A percentile compares a stretch with the other conserved stretches of the same genome.
These are phyloP conservation scores for Rhineura floridana DNA, from an alignment of 2,113 vertebrate genomes.

Conservation along the genomic window DNA sequence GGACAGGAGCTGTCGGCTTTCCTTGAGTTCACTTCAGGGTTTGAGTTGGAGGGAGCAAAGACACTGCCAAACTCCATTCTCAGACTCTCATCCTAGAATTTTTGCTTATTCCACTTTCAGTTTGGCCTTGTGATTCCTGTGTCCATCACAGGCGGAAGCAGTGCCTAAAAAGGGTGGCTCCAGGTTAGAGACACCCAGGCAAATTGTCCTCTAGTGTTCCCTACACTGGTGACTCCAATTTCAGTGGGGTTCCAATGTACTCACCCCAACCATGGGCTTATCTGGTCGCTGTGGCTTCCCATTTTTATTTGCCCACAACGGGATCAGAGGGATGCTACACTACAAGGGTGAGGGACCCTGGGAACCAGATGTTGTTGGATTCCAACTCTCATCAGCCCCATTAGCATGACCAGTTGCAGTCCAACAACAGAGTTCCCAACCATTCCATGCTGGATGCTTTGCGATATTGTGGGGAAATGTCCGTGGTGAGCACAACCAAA, in stretches of 20 bases:
- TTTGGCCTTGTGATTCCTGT: background rate
- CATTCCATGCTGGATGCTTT: background rate
- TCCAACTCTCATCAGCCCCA: background rate
- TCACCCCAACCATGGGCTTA: background rate
- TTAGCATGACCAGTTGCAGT: background rate
- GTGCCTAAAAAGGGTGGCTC: background rate
- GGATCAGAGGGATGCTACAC: too few species aligned
- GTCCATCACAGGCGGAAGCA: background rate
- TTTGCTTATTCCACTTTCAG: background rate
- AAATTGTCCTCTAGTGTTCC: background rate
- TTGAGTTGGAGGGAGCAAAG: background rate
- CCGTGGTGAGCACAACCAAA: background rate
- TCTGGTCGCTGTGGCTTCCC: background rate
- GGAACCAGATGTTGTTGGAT: too few species aligned
- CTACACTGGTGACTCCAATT: background rate
- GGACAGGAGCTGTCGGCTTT: background rate
- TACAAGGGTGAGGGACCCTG: too few species aligned
- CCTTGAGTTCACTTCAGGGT: background rate
- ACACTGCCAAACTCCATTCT: background rate
- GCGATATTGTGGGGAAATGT: background rate
- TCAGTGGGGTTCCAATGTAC: too few species aligned
- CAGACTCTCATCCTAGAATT: background rate
- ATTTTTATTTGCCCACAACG: background rate
- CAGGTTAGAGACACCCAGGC: background rate
- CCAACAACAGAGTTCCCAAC: background rate